Evolutionary conservation across 2,797 vertebrate species (phyloP).

Genomic region (Taeniopygia guttata): DNA sequence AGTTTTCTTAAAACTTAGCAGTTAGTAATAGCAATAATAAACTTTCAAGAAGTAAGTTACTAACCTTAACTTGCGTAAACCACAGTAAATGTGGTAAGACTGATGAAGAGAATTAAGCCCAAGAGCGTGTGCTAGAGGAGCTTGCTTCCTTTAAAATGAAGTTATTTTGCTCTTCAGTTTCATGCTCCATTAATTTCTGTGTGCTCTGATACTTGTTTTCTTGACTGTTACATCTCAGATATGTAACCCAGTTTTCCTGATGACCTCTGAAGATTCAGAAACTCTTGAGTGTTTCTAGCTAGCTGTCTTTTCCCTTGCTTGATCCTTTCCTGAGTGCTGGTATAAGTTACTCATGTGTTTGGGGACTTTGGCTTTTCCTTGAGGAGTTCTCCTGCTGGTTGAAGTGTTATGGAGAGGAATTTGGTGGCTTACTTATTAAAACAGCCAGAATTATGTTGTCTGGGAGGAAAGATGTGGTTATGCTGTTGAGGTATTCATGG

Average conservation of each 20-base stretch:
- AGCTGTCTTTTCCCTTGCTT: background rate
- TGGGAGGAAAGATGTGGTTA: background rate
- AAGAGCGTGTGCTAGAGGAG: background rate
- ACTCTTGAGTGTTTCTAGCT: background rate
- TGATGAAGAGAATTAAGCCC: background rate
- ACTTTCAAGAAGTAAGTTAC: background rate
- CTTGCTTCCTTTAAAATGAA: background rate
- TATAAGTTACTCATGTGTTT: rapidly evolving
- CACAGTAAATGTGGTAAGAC: background rate
- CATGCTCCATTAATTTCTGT: background rate
- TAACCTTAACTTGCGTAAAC: background rate
- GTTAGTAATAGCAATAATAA: background rate
- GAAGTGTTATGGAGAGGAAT: background rate
- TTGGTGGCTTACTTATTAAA: rapidly evolving
- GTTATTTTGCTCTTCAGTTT: background rate
- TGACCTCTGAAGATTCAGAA: background rate
- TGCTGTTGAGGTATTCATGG: background rate
- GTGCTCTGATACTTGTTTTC: background rate
- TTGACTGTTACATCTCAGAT: background rate
- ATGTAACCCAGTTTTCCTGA: background rate
- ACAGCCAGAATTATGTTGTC: background rate
- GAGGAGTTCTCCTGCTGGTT: background rate
- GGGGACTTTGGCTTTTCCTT: background rate
- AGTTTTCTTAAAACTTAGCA: background rate
- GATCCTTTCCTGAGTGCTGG: background rate